Evolutionary conservation across 1,140 invertebrate species (phyloP), one percentile per base, ranked within the genome.

Genomic region (Choristoneura fumiferana): DNA sequence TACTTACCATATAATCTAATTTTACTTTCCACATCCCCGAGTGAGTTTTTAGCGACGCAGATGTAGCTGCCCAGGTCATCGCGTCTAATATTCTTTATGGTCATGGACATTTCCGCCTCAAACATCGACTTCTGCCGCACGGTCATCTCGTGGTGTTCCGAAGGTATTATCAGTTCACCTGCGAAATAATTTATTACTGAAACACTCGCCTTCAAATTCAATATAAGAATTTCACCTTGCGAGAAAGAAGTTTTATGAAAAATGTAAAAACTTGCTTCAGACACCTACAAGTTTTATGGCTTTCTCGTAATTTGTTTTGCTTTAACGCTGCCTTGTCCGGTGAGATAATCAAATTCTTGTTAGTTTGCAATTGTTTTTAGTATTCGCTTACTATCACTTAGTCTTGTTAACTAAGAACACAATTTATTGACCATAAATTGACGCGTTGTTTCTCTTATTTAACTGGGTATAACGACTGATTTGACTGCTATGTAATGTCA

Each of bases 21-120:
- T 70, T 93, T 95, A 86, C 96, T 96, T 75, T 97, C 95, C 39
- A 97, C 96, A 69, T 95, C 96, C 2, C 97, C 97, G 1, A 98
- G 90, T 6, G 95, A 95, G 87, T 98, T 99, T 75, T 97, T 97
- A 0, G 97, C 96, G 29, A 97, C 94, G 79, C 97, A 99, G 54
- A 92, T 93, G 85, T 98, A 98, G 8, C 93, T 94, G 34, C 97
- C 97, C 43, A 96, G 93, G 81, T 99, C 97, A 37, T 94, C 92
- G 65, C 92, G 91, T 45, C 95, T 92, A 40, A 98, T 93, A 78
- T 95, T 94, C 60, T 93, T 92, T 58, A 99, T 96, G 40, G 92
- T 95, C 78, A 98, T 91, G 17, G 93, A 92, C 94, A 98, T 97
- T 67, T 93, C 93, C 0, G 95, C 94, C 78, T 97, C 95, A 73